phyloP scores from a whole-genome alignment of 2,888 invertebrate species.

The Patella depressa region DNA sequence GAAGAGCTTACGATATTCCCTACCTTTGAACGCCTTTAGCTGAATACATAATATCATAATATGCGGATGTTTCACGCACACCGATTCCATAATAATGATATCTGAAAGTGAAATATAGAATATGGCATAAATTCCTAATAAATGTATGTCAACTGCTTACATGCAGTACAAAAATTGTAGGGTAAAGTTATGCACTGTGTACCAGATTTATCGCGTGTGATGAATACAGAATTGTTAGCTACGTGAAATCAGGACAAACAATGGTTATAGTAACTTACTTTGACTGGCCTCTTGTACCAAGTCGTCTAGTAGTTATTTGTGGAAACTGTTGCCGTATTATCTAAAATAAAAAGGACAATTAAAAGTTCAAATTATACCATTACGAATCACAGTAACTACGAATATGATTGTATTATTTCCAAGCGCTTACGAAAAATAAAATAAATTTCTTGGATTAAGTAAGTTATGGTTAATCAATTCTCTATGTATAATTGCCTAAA shows the following conservation, averaged over 20 bases:
- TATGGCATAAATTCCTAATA: background rate
- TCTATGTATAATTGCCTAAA: no score
- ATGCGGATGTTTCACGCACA: conserved; percentile 71
- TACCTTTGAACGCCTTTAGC: conserved; percentile 70
- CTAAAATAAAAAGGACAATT: conserved; percentile 56
- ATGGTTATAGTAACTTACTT: conserved; percentile 61
- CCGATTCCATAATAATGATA: conserved; percentile 75
- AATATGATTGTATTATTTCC: no score
- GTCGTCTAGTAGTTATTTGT: conserved; percentile 73
- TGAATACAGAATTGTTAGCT: no score
- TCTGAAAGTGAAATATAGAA: conserved; percentile 44
- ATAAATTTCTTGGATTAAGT: no score
- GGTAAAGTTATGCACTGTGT: no score
- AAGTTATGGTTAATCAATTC: no score
- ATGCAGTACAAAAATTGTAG: no score
- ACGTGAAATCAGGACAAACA: no score
- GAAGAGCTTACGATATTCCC: background rate
- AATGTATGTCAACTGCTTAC: background rate
- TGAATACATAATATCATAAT: conserved; percentile 72
- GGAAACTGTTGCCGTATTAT: conserved; percentile 75
- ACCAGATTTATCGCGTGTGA: no score
- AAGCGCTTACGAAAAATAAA: no score
- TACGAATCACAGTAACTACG: no score
- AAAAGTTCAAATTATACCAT: no score
- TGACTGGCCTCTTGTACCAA: conserved; percentile 74